A percentile compares a stretch with the other conserved stretches of the same genome.
Conservation (phyloP, 2,888 invertebrate species). For the Trilocha varians region DNA sequence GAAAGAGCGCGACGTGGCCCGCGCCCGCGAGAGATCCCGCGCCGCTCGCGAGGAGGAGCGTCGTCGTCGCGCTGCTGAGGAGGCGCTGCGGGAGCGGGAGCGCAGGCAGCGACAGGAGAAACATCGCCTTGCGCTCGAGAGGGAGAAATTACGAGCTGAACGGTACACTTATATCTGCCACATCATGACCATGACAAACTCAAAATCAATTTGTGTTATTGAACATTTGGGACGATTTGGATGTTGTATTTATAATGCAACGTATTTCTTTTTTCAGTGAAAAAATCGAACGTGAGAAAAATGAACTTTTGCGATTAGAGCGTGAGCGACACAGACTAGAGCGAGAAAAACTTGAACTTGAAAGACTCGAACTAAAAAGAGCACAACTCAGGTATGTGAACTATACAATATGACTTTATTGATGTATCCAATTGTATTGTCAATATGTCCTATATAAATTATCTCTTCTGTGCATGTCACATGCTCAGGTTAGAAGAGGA, state of each 20-base stretch:
- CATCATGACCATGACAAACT: background rate
- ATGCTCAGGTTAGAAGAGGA: slow-evolving; percentile 70
- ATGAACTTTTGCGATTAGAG: slow-evolving; percentile 86
- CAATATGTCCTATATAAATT: too few relatives aligned
- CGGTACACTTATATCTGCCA: slow-evolving; percentile 33
- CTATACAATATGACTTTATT: background rate
- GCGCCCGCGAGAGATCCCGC: slow-evolving; percentile 84
- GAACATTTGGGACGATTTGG: background rate
- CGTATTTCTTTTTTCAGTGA: slow-evolving; percentile 66
- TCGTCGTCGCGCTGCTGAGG: slow-evolving; percentile 83
- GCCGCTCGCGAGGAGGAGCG: slow-evolving; percentile 86
- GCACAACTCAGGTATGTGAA: slow-evolving; percentile 78
- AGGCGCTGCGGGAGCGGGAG: slow-evolving; percentile 85
- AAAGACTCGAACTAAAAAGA: slow-evolving; percentile 87
- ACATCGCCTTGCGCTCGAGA: slow-evolving; percentile 83
- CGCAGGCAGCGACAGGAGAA: slow-evolving; percentile 89
- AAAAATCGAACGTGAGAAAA: slow-evolving; percentile 89
- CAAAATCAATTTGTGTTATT: background rate
- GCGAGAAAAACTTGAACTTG: slow-evolving; percentile 82
- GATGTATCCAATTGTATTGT: too few relatives aligned
- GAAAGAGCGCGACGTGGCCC: slow-evolving; percentile 82
- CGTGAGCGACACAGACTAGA: slow-evolving; percentile 87
- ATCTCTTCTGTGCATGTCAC: background rate
- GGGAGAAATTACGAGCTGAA: slow-evolving; percentile 86
- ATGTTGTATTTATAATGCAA: background rate